phyloP scores from a whole-genome alignment of 2,797 vertebrate genomes.

The Discoglossus pictus region DNA sequence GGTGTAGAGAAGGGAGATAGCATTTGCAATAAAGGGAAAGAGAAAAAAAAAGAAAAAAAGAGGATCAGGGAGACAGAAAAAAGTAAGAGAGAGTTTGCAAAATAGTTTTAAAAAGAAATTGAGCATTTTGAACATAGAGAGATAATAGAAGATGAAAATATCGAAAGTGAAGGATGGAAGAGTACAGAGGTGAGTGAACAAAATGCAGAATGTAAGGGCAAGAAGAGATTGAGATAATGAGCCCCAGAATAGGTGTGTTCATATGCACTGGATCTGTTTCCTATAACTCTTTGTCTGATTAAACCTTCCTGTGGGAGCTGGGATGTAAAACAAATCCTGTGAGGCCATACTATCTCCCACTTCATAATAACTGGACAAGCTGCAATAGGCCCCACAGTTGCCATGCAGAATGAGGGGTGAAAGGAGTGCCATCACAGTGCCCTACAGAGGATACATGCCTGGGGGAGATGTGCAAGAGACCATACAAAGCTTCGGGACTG shows the following conservation, averaged over 20 bases:
- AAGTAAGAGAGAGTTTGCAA: not conserved
- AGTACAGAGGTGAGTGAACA: slow-evolving; percentile 27
- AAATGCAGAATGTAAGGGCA: slow-evolving; percentile 36
- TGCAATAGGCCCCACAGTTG: slow-evolving; percentile 14
- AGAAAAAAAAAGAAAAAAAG: slow-evolving; percentile 29
- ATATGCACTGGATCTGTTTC: slow-evolving; percentile 1
- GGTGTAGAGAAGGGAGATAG: slow-evolving; percentile 26
- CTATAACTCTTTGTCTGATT: slow-evolving; percentile 12
- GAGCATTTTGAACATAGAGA: not conserved
- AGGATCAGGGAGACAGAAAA: slow-evolving; percentile 35
- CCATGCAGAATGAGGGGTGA: slow-evolving; percentile 16
- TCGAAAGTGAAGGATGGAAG: slow-evolving; percentile 9
- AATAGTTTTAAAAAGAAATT: slow-evolving; percentile 15
- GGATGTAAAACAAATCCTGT: not conserved
- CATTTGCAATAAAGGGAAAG: slow-evolving; percentile 10
- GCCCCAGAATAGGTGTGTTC: slow-evolving; percentile 41
- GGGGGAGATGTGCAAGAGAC: slow-evolving; percentile 25
- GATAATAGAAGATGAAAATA: slow-evolving; percentile 1
- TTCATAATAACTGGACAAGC: not conserved
- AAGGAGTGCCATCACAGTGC: no score
- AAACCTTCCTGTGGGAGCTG: not conserved
- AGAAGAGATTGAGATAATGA: slow-evolving; percentile 50
- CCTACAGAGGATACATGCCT: no score
- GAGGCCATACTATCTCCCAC: not conserved
- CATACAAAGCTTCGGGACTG: slow-evolving; percentile 40